Conservation (phyloP, 2,888 invertebrate species). For the Philereme vetulata region DNA sequence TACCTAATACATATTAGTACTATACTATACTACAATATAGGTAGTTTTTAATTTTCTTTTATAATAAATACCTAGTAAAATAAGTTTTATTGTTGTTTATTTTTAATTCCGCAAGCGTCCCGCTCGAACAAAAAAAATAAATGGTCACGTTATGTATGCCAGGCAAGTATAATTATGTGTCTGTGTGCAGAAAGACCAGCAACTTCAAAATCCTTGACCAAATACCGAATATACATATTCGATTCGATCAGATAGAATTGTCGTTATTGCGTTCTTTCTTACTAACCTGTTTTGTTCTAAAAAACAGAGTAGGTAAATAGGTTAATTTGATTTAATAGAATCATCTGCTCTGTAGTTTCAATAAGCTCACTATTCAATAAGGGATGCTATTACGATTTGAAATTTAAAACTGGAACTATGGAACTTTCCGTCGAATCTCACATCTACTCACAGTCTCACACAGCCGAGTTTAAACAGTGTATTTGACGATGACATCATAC, state of each 20-base stretch:
- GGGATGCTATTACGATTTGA: constrained; percentile 39
- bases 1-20: too few relatives aligned
- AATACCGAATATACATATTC: constrained; percentile 33
- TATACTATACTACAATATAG: too few relatives aligned
- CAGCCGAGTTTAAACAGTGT: constrained; percentile 40
- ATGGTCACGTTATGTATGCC: too few relatives aligned
- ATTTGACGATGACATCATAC: constrained; percentile 59
- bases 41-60: too few relatives aligned
- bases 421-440: constrained; percentile 57
- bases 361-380: constrained; percentile 30
- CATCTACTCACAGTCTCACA: constrained; percentile 37
- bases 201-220: constrained; percentile 56
- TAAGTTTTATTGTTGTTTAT: too few relatives aligned
- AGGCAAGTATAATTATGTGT: too few relatives aligned
- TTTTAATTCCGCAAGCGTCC: too few relatives aligned
- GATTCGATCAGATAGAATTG: not conserved
- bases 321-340: not conserved
- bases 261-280: constrained; percentile 1
- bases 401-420: constrained; percentile 51
- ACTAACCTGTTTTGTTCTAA: constrained; percentile 29
- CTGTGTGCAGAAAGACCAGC: not conserved
- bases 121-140: too few relatives aligned
- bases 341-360: constrained; percentile 44
- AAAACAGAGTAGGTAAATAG: not conserved
- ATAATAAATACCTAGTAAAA: too few relatives aligned